Evolutionary conservation across 1,140 invertebrate species (phyloP).

Genomic region (Ceratoteleas bidentatus): DNA sequence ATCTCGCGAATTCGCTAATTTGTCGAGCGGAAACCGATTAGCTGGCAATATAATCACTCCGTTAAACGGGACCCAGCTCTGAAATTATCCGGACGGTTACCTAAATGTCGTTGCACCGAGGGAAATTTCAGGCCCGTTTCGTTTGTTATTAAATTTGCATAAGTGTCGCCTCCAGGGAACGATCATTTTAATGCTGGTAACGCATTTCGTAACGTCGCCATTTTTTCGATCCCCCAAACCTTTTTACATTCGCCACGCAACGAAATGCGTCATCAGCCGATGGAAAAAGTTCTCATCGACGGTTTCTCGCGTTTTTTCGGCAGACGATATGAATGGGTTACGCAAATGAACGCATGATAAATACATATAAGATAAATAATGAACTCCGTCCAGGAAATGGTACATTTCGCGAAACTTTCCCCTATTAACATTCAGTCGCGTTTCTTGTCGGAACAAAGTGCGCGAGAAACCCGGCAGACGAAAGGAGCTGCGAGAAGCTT

Average conservation of each 20-base stretch:
- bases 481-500: slow-evolving; percentile 62
- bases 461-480: slow-evolving; percentile 51
- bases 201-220: not conserved
- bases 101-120: slow-evolving; percentile 31
- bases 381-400: slow-evolving; percentile 31
- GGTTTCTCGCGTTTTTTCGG: too few species aligned
- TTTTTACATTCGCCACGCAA: too few species aligned
- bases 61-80: slow-evolving; percentile 37
- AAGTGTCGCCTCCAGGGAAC: slow-evolving; percentile 20
- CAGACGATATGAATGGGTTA: too few species aligned
- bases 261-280: too few species aligned
- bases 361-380: slow-evolving; percentile 32
- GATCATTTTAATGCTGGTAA: not conserved
- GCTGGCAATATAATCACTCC: slow-evolving; percentile 35
- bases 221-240: too few species aligned
- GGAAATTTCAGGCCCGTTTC: slow-evolving; percentile 32
- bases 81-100: slow-evolving; percentile 43
- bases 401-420: slow-evolving; percentile 50
- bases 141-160: slow-evolving; percentile 58
- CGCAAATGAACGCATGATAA: too few species aligned
- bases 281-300: too few species aligned
- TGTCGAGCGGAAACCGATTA: slow-evolving; percentile 22
- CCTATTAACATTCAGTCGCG: slow-evolving; percentile 46
- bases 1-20: slow-evolving; percentile 20
- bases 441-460: slow-evolving; percentile 50